Conservation (phyloP, 2,113 vertebrate genomes). For the Hirundichthys speculiger region DNA sequence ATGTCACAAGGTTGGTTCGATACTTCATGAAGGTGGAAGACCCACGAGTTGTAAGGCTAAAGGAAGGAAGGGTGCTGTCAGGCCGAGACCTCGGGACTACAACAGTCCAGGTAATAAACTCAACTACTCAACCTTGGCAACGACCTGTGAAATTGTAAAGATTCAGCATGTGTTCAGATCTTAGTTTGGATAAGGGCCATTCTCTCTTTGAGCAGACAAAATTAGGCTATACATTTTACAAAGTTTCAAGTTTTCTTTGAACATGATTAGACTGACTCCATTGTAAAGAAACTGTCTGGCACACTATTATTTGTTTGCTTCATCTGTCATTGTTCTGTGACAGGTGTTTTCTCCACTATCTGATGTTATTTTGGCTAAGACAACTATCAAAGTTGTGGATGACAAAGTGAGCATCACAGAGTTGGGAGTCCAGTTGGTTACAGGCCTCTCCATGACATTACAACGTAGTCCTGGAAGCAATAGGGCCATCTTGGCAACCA, state of each 20-base stretch:
- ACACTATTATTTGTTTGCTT: neutral
- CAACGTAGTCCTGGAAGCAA: constrained; percentile 92
- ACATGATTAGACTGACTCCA: too few species aligned
- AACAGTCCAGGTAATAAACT: constrained; percentile 85
- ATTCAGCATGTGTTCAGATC: neutral
- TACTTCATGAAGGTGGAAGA: constrained; percentile 95
- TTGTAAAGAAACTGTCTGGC: neutral
- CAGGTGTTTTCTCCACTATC: constrained; percentile 93
- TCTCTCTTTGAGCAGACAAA: too few species aligned
- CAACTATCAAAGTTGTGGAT: constrained; percentile 89
- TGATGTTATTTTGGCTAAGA: constrained; percentile 88
- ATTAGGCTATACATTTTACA: too few species aligned
- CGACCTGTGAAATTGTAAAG: neutral
- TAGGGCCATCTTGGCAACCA: constrained; percentile 87
- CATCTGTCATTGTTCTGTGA: constrained; percentile 16
- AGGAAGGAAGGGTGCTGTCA: constrained; percentile 84
- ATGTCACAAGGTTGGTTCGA: constrained; percentile 88
- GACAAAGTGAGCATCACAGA: constrained; percentile 93
- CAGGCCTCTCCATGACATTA: constrained; percentile 87
- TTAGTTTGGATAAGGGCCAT: neutral
- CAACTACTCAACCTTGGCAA: neutral
- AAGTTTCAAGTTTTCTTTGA: too few species aligned
- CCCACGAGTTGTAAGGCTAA: constrained; percentile 85
- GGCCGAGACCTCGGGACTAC: constrained; percentile 93
- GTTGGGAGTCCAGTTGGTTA: constrained; percentile 89